Evolutionary conservation across 23 tunicate genomes (phyloP).

Genomic region (Phallusia fumigata): DNA sequence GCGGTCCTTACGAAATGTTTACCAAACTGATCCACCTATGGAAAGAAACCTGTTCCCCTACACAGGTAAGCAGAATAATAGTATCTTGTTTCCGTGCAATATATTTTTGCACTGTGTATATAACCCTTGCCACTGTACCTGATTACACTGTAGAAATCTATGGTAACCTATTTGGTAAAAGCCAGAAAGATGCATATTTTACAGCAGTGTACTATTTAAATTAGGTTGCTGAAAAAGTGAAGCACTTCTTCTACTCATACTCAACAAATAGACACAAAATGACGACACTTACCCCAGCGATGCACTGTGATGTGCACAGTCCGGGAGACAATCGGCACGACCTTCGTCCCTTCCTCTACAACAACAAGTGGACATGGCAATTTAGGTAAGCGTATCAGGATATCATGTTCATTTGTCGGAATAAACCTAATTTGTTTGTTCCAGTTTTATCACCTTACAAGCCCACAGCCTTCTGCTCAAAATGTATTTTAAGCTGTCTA

Average conservation of each 20-base stretch:
- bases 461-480: too few species aligned
- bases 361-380: slow-evolving; percentile 79
- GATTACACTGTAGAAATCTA: too few species aligned
- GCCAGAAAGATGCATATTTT: too few species aligned
- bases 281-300: slow-evolving; percentile 89
- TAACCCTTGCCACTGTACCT: too few species aligned
- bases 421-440: too few species aligned
- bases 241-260: slow-evolving; percentile 68
- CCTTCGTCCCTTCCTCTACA: slow-evolving; percentile 81
- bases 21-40: slow-evolving; percentile 57
- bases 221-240: slow-evolving; percentile 80
- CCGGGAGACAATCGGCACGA: slow-evolving; percentile 90
- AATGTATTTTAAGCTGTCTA: too few species aligned
- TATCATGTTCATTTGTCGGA: background rate
- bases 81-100: too few species aligned
- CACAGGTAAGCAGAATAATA: too few species aligned
- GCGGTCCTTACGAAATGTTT: slow-evolving; percentile 90
- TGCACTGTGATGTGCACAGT: slow-evolving; percentile 73
- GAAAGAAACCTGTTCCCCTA: slow-evolving; percentile 52
- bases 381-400: slow-evolving; percentile 32
- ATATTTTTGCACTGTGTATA: too few species aligned
- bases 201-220: too few species aligned
- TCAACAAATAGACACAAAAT: slow-evolving; percentile 84
- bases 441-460: too few species aligned
- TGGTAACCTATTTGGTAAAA: too few species aligned